Evolutionary conservation across 2,888 invertebrate species (phyloP).

Genomic region (Ormyrus nitidulus): DNA sequence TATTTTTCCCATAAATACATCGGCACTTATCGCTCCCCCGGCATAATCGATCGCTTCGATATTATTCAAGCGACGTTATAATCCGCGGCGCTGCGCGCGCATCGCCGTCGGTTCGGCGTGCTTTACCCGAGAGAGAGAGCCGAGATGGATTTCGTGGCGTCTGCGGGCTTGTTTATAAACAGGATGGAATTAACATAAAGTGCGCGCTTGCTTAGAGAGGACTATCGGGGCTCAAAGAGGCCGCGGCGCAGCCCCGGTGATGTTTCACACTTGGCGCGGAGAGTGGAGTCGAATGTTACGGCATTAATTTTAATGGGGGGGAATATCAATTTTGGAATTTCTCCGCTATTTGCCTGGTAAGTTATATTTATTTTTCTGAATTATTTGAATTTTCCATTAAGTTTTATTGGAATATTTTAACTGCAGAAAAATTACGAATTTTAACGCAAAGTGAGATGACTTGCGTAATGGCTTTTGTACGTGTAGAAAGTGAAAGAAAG

Average conservation of each 20-base stretch:
- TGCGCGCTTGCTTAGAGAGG: conserved; percentile 31
- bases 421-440: no score
- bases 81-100: not conserved
- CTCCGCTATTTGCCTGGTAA: not conserved
- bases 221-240: conserved; percentile 41
- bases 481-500: not conserved
- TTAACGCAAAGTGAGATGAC: no score
- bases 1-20: conserved; percentile 29
- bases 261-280: conserved; percentile 40
- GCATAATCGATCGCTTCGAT: conserved; percentile 25
- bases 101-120: not conserved
- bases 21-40: not conserved
- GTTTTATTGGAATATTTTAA: no score
- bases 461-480: no score
- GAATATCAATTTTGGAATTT: conserved; percentile 18
- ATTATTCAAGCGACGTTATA: conserved; percentile 39
- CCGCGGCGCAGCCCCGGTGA: conserved; percentile 22
- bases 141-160: conserved; percentile 35
- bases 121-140: not conserved
- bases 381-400: no score
- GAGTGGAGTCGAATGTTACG: conserved; percentile 24
- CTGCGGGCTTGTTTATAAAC: conserved; percentile 49
- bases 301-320: conserved; percentile 2
- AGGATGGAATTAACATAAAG: conserved; percentile 49
- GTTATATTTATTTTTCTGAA: no score